Base-by-base conservation (phyloP, 1,140 invertebrate species). In the Philopotamus ludificatus region DNA sequence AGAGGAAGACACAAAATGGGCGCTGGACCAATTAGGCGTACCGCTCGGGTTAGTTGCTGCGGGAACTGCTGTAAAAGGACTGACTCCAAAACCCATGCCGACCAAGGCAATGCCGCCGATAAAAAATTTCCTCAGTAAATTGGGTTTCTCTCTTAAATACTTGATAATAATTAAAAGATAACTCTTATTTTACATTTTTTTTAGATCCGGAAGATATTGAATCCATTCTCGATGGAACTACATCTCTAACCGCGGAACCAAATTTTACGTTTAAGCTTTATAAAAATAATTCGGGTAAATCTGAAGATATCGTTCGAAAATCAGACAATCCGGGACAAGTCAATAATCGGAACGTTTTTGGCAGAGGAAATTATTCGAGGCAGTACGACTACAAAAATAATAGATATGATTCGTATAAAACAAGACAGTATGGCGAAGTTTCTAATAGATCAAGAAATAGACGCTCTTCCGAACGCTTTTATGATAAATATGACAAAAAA, bases 101-200 rank as follows among this genome's bases (percentile, higher is more conserved):
- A 77, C 77, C 7, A 79, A 79, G 61, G 77, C 79, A 34, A 78
- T 81, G 79, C 79, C 79, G 3, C 77, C 77, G 0, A 76, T 80
- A 55, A 20, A 28, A 34, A 65, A 59, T n/a, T 61, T 55, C 25
- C 50, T 67, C n/a, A 23, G 62, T 68, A 53, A 39, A 39, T 23
- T 10, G 8, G n/a, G 12, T 23, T 2, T 22, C 9, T 34, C 28
- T 34, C 28, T 4, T 7, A 18, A 44, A 8, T 21, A 59, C 41
- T 59, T n/a, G n/a, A n/a, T n/a, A 34, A 34, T 34, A 34, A 12
- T 34, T 34, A 34, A 12, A 34, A 34, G 12, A 34, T 34, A 12
- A 7, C 28, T 7, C 28, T 34, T 34, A 12, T 12, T 34, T 34
- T 12, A 12, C 28, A 34, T 42, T 44, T 60, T 63, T 75, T 75